Percentiles rank a stretch among this genome's conserved stretches.
Conservation (phyloP, 2,888 invertebrate species). For the Polyommatus icarus region DNA sequence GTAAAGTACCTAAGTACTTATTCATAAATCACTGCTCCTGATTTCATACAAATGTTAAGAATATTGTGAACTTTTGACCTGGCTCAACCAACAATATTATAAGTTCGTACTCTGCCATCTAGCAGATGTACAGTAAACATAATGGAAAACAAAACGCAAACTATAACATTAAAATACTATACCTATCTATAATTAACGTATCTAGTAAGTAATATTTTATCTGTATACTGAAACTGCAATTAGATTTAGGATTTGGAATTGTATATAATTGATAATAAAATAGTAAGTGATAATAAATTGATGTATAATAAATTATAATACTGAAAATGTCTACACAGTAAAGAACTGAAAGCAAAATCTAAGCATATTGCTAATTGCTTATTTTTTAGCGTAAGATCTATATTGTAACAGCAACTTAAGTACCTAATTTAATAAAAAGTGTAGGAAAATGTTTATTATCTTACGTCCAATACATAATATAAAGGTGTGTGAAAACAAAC, state of each 20-base stretch:
- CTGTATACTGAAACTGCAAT: background rate
- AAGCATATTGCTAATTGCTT: background rate
- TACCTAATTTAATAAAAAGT: background rate
- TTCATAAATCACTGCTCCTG: background rate
- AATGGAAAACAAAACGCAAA: background rate
- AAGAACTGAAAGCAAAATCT: background rate
- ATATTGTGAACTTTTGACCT: background rate
- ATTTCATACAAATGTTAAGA: background rate
- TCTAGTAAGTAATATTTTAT: background rate
- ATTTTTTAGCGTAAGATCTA: background rate
- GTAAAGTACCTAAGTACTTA: too few species aligned
- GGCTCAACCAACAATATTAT: background rate
- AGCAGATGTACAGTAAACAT: background rate
- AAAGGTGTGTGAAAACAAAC: too few species aligned
- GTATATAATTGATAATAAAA: conserved; percentile 11
- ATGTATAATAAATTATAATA: background rate
- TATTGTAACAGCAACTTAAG: background rate
- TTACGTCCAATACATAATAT: background rate
- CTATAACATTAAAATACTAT: background rate
- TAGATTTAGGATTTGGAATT: background rate
- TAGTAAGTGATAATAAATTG: background rate
- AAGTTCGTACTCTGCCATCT: background rate
- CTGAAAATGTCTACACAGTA: conserved; percentile 5
- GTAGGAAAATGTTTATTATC: background rate
- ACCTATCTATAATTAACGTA: background rate